phyloP scores from a whole-genome alignment of 2,797 vertebrate genomes.

The Synanceia verrucosa region DNA sequence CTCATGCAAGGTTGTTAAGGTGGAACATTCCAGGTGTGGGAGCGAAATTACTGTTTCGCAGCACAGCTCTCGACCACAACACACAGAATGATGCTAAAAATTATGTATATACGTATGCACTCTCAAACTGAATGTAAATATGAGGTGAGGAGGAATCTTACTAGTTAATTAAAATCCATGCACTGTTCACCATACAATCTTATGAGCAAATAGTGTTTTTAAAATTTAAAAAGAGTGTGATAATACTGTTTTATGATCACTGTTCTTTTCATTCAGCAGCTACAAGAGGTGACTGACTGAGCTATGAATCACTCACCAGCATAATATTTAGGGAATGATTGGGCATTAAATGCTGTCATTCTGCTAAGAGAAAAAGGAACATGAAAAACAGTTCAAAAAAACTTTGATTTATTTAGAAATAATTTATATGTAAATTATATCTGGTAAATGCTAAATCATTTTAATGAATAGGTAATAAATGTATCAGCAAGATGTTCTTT shows the following conservation, averaged over 20 bases:
- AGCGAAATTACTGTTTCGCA: background rate
- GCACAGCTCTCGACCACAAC: background rate
- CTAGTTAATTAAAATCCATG: background rate
- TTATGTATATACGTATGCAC: background rate
- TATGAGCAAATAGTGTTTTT: background rate
- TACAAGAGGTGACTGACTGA: background rate
- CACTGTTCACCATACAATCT: background rate
- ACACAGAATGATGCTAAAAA: background rate
- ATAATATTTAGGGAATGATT: background rate
- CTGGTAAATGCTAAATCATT: conserved; percentile 24
- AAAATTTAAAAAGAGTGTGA: background rate
- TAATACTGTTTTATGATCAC: background rate
- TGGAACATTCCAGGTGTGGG: background rate
- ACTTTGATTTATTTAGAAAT: conserved; percentile 33
- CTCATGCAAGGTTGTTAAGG: background rate
- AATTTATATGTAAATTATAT: conserved; percentile 48
- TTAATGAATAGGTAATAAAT: conserved; percentile 33
- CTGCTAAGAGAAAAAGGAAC: background rate
- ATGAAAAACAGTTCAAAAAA: background rate
- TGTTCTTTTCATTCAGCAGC: background rate
- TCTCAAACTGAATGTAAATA: background rate
- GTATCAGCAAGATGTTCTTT: conserved; percentile 19
- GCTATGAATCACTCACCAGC: conserved; percentile 5
- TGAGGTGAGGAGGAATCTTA: background rate
- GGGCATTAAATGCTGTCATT: conserved; percentile 1